These are phyloP conservation scores for Vesta saturnalis DNA, from an alignment of 2,888 invertebrate genomes.

Conservation along the genomic window DNA sequence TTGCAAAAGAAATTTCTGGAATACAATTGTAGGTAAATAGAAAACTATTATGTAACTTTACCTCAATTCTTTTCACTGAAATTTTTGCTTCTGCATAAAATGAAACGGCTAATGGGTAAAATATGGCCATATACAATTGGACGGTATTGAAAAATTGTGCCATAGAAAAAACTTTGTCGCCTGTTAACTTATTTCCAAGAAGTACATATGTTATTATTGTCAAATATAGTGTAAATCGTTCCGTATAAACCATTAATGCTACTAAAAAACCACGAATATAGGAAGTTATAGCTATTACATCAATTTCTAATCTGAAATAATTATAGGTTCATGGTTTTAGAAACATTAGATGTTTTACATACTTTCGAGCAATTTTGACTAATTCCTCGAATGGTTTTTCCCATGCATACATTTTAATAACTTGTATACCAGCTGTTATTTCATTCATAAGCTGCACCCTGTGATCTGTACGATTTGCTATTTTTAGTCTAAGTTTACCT, in stretches of 20 bases:
- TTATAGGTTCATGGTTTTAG: too few species aligned
- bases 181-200: slow-evolving; percentile 66
- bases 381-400: slow-evolving; percentile 76
- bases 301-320: slow-evolving; percentile 73
- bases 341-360: slow-evolving; percentile 49
- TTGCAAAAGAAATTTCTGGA: slow-evolving; percentile 28
- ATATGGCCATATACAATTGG: slow-evolving; percentile 73
- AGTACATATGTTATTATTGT: slow-evolving; percentile 82
- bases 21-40: neutral
- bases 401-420: slow-evolving; percentile 85
- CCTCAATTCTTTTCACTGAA: slow-evolving; percentile 72
- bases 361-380: slow-evolving; percentile 70
- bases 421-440: slow-evolving; percentile 76
- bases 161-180: slow-evolving; percentile 78
- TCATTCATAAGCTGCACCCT: slow-evolving; percentile 79
- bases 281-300: slow-evolving; percentile 71
- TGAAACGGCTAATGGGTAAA: slow-evolving; percentile 70
- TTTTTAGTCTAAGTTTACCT: slow-evolving; percentile 62
- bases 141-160: slow-evolving; percentile 82
- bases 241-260: slow-evolving; percentile 79
- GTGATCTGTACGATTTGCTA: slow-evolving; percentile 69
- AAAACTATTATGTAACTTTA: slow-evolving; percentile 48
- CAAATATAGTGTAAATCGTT: slow-evolving; percentile 83
- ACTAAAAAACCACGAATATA: slow-evolving; percentile 74
- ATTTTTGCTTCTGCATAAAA: slow-evolving; percentile 72